phyloP scores from a whole-genome alignment of 2,888 invertebrate genomes.

The Polyploca ridens region DNA sequence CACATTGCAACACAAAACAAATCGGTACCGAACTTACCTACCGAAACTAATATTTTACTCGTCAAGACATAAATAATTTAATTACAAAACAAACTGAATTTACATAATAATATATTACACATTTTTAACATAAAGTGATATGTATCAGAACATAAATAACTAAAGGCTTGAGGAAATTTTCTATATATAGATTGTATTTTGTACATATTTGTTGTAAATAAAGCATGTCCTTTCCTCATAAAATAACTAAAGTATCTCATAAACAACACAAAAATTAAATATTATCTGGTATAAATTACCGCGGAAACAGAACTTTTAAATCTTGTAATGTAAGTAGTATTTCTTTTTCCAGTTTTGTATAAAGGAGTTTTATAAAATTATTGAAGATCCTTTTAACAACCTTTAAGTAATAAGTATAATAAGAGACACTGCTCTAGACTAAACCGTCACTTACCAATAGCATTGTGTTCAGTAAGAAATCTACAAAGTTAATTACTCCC shows the following conservation, averaged over 20 bases:
- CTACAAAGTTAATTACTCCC: slow-evolving; percentile 30
- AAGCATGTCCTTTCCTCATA: too few species aligned
- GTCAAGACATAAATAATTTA: too few species aligned
- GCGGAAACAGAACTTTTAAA: too few species aligned
- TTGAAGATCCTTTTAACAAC: not conserved
- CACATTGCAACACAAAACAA: slow-evolving; percentile 17
- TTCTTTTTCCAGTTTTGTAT: too few species aligned
- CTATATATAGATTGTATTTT: too few species aligned
- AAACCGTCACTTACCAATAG: not conserved
- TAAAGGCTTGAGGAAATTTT: too few species aligned
- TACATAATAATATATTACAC: slow-evolving; percentile 17
- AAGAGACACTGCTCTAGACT: not conserved
- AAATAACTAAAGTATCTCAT: slow-evolving; percentile 8
- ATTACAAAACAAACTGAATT: not conserved
- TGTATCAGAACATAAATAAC: slow-evolving; percentile 24
- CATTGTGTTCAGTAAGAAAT: slow-evolving; percentile 31
- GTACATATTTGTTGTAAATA: too few species aligned
- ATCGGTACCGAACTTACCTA: slow-evolving; percentile 18
- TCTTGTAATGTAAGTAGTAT: not conserved
- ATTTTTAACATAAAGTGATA: slow-evolving; percentile 16
- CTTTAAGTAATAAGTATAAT: not conserved
- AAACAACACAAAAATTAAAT: slow-evolving; percentile 10
- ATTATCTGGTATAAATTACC: not conserved
- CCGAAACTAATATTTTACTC: not conserved
- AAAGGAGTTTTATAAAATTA: too few species aligned